Evolutionary conservation across 2,113 vertebrate genomes (phyloP).

Genomic region (Peromyscus californicus): DNA sequence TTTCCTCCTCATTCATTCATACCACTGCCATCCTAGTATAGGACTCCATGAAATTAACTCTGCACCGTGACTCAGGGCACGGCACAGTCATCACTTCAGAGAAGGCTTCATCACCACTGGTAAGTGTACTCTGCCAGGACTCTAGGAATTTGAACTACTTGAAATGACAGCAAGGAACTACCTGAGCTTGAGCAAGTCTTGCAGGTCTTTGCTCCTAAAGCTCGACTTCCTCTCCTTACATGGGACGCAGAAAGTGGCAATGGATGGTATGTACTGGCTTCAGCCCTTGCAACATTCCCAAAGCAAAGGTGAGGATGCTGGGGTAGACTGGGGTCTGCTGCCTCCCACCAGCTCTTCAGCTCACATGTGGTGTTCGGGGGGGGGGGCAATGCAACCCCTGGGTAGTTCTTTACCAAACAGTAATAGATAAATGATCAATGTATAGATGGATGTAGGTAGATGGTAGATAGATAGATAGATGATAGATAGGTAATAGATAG

Average conservation of each 20-base stretch:
- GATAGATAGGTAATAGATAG: background rate
- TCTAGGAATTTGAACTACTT: background rate
- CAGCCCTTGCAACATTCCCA: background rate
- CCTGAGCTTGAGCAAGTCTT: background rate
- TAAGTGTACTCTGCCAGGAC: background rate
- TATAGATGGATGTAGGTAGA: background rate
- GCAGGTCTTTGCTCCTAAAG: background rate
- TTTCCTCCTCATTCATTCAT: conserved; percentile 20
- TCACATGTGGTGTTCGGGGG: background rate
- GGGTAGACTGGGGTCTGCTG: background rate
- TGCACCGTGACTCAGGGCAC: background rate
- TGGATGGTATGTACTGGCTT: background rate
- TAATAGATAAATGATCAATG: background rate
- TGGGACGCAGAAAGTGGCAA: background rate
- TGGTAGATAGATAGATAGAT: background rate
- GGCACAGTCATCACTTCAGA: background rate
- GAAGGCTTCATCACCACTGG: background rate
- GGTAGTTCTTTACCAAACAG: background rate
- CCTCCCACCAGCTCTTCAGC: background rate
- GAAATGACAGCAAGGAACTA: background rate
- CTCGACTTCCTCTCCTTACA: background rate
- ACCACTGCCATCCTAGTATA: background rate
- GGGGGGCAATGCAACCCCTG: background rate
- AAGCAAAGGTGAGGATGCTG: background rate
- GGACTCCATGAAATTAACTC: conserved; percentile 23